A percentile compares a stretch with the other conserved stretches of the same genome.
Evolutionary conservation across 2,113 vertebrate genomes (phyloP).

Genomic region (Trogon melanurus): DNA sequence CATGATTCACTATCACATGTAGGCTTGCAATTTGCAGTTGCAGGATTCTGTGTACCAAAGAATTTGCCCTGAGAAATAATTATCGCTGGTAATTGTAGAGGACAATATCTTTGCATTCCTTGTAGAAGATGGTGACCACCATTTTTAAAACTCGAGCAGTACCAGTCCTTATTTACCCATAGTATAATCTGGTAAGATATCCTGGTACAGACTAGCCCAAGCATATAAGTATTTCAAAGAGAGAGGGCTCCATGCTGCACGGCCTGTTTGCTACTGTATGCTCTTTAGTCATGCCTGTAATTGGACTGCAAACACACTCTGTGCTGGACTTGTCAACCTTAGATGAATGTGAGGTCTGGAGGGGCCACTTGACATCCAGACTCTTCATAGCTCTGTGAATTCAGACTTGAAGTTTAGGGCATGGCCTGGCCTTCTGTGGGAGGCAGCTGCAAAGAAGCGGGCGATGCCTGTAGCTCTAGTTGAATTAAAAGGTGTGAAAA

Average conservation of each 20-base stretch:
- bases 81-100: neutral
- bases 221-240: neutral
- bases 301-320: neutral
- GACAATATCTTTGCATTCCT: neutral
- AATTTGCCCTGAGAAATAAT: neutral
- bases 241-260: neutral
- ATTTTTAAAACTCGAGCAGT: neutral
- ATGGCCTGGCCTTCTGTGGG: neutral
- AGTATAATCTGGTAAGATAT: neutral
- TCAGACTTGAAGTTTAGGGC: slow-evolving; percentile 22
- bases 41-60: neutral
- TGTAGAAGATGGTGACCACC: neutral
- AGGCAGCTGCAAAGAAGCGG: slow-evolving; percentile 15
- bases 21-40: neutral
- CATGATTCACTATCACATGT: neutral
- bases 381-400: neutral
- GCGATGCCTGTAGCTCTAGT: neutral
- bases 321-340: neutral
- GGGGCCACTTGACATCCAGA: slow-evolving; percentile 35
- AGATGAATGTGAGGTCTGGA: neutral
- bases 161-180: neutral
- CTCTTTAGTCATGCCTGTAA: neutral
- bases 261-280: neutral
- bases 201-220: neutral
- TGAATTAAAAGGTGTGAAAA: slow-evolving; percentile 14